A percentile compares a stretch with the other conserved stretches of the same genome.
These are phyloP conservation scores for Suncus etruscus DNA, from an alignment of 2,113 vertebrate genomes.

Conservation along the genomic window DNA sequence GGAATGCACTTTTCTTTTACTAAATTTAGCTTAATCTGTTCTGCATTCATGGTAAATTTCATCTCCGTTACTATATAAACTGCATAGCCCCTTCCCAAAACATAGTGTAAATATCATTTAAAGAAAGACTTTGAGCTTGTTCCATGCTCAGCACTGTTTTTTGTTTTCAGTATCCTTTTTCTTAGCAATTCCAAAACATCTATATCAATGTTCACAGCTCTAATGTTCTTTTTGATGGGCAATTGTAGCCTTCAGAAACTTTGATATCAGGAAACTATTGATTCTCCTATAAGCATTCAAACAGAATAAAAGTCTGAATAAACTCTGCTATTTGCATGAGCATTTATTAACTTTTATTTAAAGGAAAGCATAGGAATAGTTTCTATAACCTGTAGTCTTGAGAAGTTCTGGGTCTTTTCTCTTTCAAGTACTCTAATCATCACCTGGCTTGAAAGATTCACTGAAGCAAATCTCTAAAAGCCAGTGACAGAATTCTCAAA, in stretches of 20 bases:
- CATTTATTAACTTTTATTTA: constrained; percentile 17
- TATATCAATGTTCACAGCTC: not conserved
- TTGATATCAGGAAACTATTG: not conserved
- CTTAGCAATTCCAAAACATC: constrained; percentile 41
- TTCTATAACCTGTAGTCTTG: not conserved
- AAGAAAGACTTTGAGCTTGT: not conserved
- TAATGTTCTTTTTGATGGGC: constrained; percentile 39
- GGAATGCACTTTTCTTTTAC: constrained; percentile 53
- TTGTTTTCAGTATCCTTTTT: not conserved
- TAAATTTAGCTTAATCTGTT: constrained; percentile 34
- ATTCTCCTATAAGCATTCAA: constrained; percentile 15
- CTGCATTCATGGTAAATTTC: constrained; percentile 39
- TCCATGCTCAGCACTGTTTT: constrained; percentile 1
- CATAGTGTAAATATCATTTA: not conserved
- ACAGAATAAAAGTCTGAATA: constrained; percentile 44
- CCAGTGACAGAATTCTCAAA: constrained; percentile 10
- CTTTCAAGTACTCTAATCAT: not conserved
- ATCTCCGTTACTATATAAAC: constrained; percentile 31
- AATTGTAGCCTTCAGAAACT: constrained; percentile 1
- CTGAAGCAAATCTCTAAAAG: constrained; percentile 51
- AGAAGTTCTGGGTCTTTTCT: not conserved
- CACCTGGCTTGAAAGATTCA: constrained; percentile 39
- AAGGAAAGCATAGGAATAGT: not conserved
- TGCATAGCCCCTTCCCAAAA: not conserved
- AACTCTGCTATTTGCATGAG: not conserved